These are phyloP conservation scores for Syrista parreyssii DNA, from an alignment of 2,888 invertebrate genomes.

Conservation along the genomic window DNA sequence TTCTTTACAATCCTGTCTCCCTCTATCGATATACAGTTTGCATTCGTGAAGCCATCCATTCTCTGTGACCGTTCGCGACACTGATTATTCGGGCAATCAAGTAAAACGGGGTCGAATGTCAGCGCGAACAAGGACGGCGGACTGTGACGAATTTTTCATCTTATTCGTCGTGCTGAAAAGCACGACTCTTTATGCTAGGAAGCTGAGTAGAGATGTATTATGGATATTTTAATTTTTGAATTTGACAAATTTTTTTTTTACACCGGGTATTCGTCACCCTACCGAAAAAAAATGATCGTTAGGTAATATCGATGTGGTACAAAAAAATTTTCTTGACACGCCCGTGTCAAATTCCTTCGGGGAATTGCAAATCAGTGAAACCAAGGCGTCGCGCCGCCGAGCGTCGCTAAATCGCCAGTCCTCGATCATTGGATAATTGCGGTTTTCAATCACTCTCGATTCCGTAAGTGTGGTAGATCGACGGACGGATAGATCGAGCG, in stretches of 20 bases:
- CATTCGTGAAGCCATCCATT: not conserved
- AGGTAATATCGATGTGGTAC: not conserved
- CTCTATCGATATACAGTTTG: not conserved
- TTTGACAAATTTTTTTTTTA: not conserved
- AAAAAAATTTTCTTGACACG: not conserved
- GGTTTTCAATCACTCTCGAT: not conserved
- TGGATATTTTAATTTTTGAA: not conserved
- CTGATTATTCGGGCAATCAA: conserved; percentile 3
- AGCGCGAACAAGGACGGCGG: not conserved
- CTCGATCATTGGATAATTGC: not conserved
- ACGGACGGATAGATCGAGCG: not conserved
- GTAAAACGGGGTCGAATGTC: conserved; percentile 27
- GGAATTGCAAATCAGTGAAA: not conserved
- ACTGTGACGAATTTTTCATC: not conserved
- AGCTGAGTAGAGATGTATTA: not conserved
- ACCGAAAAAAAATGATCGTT: not conserved
- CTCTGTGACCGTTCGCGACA: not conserved
- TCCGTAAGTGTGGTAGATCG: not conserved
- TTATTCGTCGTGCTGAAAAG: not conserved
- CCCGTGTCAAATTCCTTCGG: not conserved
- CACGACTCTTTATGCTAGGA: not conserved
- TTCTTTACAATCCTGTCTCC: not conserved
- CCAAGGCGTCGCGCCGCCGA: not conserved
- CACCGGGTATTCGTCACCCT: not conserved
- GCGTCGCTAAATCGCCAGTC: not conserved